phyloP scores from a whole-genome alignment of 2,797 vertebrate species.

The Mus minutoides region DNA sequence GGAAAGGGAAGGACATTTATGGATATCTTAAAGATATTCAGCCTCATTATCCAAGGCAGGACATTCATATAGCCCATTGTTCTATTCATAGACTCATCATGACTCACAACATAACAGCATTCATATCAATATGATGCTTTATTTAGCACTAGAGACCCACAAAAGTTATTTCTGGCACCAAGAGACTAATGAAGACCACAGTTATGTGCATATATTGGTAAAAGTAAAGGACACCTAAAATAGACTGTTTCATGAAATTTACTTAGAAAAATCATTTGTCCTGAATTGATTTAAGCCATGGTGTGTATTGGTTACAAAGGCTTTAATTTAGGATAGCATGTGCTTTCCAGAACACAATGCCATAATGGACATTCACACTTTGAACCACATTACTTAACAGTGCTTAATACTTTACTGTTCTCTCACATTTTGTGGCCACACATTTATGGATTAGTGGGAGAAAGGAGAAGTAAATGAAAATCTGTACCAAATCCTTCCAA shows the following conservation, averaged over 20 bases:
- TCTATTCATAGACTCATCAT: neutral
- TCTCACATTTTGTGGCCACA: neutral
- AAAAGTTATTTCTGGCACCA: neutral
- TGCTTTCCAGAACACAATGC: neutral
- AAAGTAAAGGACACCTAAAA: neutral
- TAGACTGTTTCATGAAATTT: neutral
- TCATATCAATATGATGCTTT: neutral
- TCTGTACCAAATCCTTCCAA: constrained; percentile 2
- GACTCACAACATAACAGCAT: neutral
- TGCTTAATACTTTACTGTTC: neutral
- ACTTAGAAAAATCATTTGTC: neutral
- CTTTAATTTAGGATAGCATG: neutral
- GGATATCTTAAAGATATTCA: neutral
- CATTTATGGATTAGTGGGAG: constrained; percentile 16
- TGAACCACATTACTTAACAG: neutral
- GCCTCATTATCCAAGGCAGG: neutral
- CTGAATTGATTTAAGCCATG: neutral
- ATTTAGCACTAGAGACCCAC: neutral
- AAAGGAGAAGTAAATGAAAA: constrained; percentile 43
- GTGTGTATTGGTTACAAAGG: constrained; percentile 3
- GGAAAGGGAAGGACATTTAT: neutral
- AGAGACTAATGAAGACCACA: neutral
- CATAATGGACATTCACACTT: neutral
- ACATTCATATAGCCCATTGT: neutral
- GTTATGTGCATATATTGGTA: neutral